Base-by-base conservation (phyloP, 2,113 vertebrate genomes). In the Lophura nycthemera region DNA sequence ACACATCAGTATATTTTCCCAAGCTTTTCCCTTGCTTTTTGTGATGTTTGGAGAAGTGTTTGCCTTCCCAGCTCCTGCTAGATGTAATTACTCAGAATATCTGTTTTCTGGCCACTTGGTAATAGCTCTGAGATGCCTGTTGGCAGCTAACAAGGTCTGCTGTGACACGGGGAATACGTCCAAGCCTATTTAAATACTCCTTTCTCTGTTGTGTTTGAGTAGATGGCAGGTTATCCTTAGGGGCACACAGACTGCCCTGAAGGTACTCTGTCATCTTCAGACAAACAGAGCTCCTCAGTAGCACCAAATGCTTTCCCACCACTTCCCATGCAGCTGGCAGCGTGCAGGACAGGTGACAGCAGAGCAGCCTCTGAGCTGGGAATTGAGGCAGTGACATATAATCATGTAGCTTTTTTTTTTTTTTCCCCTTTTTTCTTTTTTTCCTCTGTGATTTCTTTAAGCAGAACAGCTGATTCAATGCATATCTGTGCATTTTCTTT, bases 201-300 rank as follows among this genome's bases (percentile, higher is more conserved):
- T 63, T 65, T 47, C 50, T 45, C 61, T 81, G 83, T 11, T 43
- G 61, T 48, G 24, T 69, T 72, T 54, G 61, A 90, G 61, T 24
- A 75, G 59, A 40, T 70, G 72, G 90, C 71, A 61, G 50, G 50
- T 63, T 88, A 50, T 71, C 74, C 83, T 82, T 60, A 50, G 0
- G 50, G 60, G 27, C 48, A 82, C 77, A 78, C 7, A 77, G 56
- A 61, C 38, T 45, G 8, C 84, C 76, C 85, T 88, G 54, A 57
- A 82, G 83, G 66, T 78, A 47, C 76, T 92, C 76, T 75, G 72
- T 92, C 84, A 86, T 82, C 90, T 86, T 61, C 8, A 74, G 83
- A 32, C 83, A 67, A 69, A 19, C 60, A 27, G 0, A 4, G 63
- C 83, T 63, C 71, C 74, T 76, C 4, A 83, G 87, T 76, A 79